Conservation (phyloP, 2,888 invertebrate species). For the Bhutanitis thaidina region DNA sequence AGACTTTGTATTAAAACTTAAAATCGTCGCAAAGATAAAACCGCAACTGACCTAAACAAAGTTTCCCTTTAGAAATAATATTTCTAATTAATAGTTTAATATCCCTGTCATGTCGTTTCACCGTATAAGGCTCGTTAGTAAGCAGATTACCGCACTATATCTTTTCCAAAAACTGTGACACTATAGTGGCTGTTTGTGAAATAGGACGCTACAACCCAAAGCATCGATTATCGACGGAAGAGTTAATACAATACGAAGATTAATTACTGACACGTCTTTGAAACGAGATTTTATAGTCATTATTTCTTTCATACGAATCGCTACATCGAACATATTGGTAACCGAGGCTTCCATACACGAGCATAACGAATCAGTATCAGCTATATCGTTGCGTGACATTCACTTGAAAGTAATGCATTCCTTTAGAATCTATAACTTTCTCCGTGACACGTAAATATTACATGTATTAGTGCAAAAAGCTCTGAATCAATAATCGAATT, state of each 20-base stretch:
- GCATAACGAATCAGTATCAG: conserved; percentile 9
- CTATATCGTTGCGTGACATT: conserved; percentile 14
- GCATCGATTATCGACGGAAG: not conserved
- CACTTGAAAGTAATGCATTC: conserved; percentile 14
- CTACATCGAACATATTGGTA: conserved; percentile 21
- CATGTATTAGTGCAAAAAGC: not conserved
- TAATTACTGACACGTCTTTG: too few relatives aligned
- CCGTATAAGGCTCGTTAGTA: conserved; percentile 39
- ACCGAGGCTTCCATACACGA: conserved; percentile 18
- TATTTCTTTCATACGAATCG: conserved; percentile 1
- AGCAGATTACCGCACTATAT: conserved; percentile 37
- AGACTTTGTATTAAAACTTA: too few relatives aligned
- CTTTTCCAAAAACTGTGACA: conserved; percentile 36
- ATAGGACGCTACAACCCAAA: not conserved
- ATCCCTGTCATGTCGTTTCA: conserved; percentile 20
- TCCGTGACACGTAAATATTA: conserved; percentile 1
- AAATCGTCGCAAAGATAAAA: not conserved
- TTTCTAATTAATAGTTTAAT: conserved; percentile 21
- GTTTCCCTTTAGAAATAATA: conserved; percentile 5
- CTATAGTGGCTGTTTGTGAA: not conserved
- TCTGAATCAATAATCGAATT: not conserved
- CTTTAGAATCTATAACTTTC: conserved; percentile 4
- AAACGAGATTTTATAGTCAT: too few relatives aligned
- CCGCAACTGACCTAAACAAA: not conserved
- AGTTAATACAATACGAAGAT: too few relatives aligned